phyloP scores from a whole-genome alignment of 37 sponge, comb jelly and placozoan genomes.

The Tethya wilhelma region DNA sequence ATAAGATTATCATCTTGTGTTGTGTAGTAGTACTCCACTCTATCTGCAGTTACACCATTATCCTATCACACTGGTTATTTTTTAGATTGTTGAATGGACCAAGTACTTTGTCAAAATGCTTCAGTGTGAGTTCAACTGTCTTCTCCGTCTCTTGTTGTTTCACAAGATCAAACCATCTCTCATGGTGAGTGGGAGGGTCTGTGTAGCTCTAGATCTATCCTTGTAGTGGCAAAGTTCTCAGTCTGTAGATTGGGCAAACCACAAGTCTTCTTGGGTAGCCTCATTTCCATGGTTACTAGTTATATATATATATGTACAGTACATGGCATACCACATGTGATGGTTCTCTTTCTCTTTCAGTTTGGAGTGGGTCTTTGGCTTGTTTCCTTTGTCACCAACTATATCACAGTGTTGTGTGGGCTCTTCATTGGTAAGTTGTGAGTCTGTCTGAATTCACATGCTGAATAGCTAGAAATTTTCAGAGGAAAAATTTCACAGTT shows the following conservation, averaged over 20 bases:
- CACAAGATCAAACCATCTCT: slow-evolving; percentile 58
- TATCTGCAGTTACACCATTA: no score
- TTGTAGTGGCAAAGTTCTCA: no score
- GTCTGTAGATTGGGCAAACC: no score
- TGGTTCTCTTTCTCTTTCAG: slow-evolving; percentile 39
- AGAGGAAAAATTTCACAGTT: no score
- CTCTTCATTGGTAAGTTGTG: slow-evolving; percentile 56
- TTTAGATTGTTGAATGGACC: slow-evolving; percentile 55
- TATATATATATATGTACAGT: background rate
- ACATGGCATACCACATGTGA: no score
- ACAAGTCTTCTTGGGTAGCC: background rate
- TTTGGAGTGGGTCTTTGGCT: slow-evolving; percentile 68
- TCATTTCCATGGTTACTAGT: no score
- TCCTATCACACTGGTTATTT: no score
- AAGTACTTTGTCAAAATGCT: slow-evolving; percentile 16
- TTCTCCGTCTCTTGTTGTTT: slow-evolving; percentile 63
- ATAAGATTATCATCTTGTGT: background rate
- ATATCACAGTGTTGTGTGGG: slow-evolving; percentile 44
- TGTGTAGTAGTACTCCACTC: background rate
- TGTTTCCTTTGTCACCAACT: slow-evolving; percentile 68
- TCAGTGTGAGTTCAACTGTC: slow-evolving; percentile 11
- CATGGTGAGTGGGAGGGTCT: slow-evolving; percentile 67
- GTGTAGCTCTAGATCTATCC: no score
- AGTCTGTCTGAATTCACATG: background rate
- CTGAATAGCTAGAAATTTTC: no score